Conservation (phyloP, 2,113 vertebrate genomes). For the Melanocharis versteri region DNA sequence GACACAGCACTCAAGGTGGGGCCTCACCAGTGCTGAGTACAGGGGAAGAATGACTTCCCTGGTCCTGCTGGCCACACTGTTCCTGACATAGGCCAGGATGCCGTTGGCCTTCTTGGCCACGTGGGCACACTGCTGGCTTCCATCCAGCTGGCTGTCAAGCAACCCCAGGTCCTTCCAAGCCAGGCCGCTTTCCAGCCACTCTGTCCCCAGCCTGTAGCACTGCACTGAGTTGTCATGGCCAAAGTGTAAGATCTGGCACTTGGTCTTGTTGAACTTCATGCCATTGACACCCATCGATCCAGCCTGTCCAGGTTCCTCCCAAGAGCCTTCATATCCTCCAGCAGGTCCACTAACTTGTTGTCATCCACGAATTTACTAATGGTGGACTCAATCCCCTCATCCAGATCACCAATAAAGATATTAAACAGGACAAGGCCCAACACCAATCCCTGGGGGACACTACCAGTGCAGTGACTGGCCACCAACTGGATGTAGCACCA, state of each 20-base stretch:
- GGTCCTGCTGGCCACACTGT: background rate
- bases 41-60: background rate
- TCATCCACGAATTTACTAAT: background rate
- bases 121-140: background rate
- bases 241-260: background rate
- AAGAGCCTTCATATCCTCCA: background rate
- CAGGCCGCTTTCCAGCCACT: background rate
- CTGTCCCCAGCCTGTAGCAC: background rate
- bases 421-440: background rate
- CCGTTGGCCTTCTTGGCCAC: too few relatives aligned
- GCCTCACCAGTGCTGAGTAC: too few relatives aligned
- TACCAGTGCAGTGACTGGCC: rapidly evolving
- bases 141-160: background rate
- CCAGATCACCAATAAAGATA: background rate
- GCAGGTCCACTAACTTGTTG: background rate
- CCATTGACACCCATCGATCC: background rate
- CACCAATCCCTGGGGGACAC: background rate
- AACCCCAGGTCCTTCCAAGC: background rate
- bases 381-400: too few relatives aligned
- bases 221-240: too few relatives aligned
- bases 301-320: background rate
- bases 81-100: background rate
- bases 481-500: rapidly evolving
- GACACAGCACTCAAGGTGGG: rapidly evolving
- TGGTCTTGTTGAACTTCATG: background rate